Conservation (phyloP, 2,113 vertebrate species). For the Alaudala cheleensis region DNA sequence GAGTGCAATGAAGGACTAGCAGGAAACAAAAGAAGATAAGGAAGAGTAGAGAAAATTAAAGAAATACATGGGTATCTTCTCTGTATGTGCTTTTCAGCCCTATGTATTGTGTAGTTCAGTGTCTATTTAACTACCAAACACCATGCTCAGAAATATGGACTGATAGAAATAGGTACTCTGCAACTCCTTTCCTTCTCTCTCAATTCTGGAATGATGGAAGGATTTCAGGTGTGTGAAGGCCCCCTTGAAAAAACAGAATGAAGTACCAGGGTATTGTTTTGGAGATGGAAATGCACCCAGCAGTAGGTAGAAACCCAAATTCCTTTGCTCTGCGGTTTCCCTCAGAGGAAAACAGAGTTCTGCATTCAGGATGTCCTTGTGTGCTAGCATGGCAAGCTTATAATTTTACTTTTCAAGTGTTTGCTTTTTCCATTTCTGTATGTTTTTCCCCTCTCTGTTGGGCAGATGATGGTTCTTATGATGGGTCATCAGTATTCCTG, state of each 20-base stretch:
- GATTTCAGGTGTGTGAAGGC: not conserved
- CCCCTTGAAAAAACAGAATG: not conserved
- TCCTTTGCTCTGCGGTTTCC: not conserved
- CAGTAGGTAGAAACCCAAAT: not conserved
- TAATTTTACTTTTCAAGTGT: not conserved
- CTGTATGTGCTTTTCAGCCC: not conserved
- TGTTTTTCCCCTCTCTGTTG: not conserved
- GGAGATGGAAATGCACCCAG: slow-evolving; percentile 26
- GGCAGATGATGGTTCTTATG: not conserved
- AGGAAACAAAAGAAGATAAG: not conserved
- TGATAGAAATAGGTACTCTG: not conserved
- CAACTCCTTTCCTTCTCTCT: not conserved
- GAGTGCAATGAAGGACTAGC: not conserved
- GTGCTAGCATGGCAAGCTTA: not conserved
- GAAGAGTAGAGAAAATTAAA: not conserved
- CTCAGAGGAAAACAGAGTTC: not conserved
- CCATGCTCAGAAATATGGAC: not conserved
- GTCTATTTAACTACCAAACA: not conserved
- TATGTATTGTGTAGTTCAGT: not conserved
- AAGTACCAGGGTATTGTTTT: not conserved
- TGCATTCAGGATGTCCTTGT: not conserved
- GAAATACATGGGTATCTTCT: not conserved
- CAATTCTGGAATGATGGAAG: not conserved
- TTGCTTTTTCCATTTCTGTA: not conserved
- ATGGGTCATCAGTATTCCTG: not conserved